Conservation (phyloP, 2,113 vertebrate genomes). For the Phylloscopus whistleri region DNA sequence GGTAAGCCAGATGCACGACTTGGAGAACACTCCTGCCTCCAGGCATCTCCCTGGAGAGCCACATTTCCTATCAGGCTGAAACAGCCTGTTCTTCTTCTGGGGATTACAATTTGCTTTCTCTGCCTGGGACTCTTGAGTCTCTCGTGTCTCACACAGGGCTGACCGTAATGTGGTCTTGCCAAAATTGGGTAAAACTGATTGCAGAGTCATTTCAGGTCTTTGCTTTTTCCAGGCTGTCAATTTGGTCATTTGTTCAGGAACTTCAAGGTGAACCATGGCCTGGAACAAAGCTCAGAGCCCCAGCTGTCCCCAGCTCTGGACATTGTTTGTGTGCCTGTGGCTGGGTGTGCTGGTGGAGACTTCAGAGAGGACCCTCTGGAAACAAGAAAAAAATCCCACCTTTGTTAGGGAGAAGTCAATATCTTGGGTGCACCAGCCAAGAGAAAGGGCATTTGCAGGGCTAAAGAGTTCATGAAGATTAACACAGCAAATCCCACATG, state of each 20-base stretch:
- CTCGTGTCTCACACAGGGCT: rapidly evolving
- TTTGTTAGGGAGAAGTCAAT: neutral
- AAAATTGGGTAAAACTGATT: neutral
- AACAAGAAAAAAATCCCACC: neutral
- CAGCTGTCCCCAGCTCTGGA: neutral
- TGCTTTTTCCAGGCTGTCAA: neutral
- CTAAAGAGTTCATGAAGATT: neutral
- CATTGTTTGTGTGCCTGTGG: neutral
- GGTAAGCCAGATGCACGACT: neutral
- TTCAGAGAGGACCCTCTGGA: neutral
- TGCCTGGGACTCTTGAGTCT: neutral
- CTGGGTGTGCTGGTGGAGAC: neutral
- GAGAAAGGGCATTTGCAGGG: neutral
- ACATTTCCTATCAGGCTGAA: neutral
- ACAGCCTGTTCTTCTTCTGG: neutral
- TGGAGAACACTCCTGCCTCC: neutral
- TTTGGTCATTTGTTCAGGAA: neutral
- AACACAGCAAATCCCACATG: neutral
- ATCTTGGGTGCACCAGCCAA: neutral
- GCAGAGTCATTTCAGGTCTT: neutral
- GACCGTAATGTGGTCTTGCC: neutral
- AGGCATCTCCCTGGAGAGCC: neutral
- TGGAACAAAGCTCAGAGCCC: neutral
- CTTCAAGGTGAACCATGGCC: neutral
- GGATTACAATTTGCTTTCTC: neutral